A percentile compares a stretch with the other conserved stretches of the same genome.
These are phyloP conservation scores for Drosophila koepferae DNA, from an alignment of 2,888 invertebrate genomes.

Conservation along the genomic window DNA sequence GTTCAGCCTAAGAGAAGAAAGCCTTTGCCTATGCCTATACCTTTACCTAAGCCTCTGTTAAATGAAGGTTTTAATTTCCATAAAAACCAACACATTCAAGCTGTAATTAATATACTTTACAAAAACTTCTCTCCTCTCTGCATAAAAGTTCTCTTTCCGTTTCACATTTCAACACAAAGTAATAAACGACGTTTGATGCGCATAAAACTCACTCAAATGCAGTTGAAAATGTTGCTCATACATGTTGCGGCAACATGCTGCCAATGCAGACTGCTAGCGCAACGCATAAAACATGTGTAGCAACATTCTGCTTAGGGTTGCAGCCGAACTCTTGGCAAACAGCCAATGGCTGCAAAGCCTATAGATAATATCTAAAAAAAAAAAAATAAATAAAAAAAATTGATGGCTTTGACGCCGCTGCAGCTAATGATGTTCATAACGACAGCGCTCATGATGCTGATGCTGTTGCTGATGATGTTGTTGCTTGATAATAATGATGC, in stretches of 20 bases:
- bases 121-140: background rate
- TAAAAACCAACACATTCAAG: background rate
- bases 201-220: background rate
- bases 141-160: background rate
- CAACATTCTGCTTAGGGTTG: constrained; percentile 37
- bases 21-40: too few relatives aligned
- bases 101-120: background rate
- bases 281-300: constrained; percentile 17
- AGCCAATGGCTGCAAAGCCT: constrained; percentile 57
- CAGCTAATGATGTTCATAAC: constrained; percentile 10
- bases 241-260: constrained; percentile 59
- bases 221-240: constrained; percentile 15
- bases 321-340: constrained; percentile 21
- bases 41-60: too few relatives aligned
- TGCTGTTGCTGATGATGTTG: constrained; percentile 29
- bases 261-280: background rate
- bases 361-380: constrained; percentile 29
- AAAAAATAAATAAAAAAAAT: constrained; percentile 9
- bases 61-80: too few relatives aligned
- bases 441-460: constrained; percentile 28
- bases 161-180: background rate
- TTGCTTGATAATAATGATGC: constrained; percentile 30
- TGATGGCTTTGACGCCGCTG: constrained; percentile 16
- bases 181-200: background rate
- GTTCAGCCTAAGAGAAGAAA: background rate